Conservation (phyloP, 2,797 vertebrate genomes). For the Phrynocephalus forsythii region DNA sequence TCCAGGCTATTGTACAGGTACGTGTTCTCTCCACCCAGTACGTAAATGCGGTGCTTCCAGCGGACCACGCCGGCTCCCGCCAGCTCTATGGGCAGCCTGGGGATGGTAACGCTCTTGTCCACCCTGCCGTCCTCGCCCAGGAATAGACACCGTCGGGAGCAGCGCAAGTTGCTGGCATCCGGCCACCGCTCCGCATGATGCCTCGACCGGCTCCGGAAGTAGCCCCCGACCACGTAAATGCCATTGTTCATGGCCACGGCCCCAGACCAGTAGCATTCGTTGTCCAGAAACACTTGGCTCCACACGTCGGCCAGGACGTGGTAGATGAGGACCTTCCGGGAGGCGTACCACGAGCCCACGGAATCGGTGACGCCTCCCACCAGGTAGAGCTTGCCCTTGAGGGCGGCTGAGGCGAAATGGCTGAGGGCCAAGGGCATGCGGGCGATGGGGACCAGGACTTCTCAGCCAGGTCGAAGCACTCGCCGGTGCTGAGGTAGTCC, state of each 20-base stretch:
- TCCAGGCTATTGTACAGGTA: constrained; percentile 21
- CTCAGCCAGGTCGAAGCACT: constrained; percentile 78
- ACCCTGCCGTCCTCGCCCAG: constrained; percentile 78
- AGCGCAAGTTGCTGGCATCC: constrained; percentile 76
- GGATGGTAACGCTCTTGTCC: constrained; percentile 76
- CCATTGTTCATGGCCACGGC: constrained; percentile 84
- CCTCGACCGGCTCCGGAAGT: constrained; percentile 82
- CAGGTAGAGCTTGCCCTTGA: constrained; percentile 83
- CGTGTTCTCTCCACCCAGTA: constrained; percentile 84
- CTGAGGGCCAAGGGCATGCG: constrained; percentile 80
- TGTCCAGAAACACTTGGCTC: constrained; percentile 82
- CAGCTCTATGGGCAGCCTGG: constrained; percentile 81
- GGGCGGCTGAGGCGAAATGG: constrained; percentile 79
- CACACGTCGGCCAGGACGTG: constrained; percentile 80
- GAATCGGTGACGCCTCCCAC: constrained; percentile 83
- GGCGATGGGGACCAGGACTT: constrained; percentile 65
- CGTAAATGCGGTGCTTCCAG: constrained; percentile 87
- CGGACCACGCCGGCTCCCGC: constrained; percentile 83
- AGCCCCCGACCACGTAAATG: constrained; percentile 85
- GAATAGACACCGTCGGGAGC: constrained; percentile 85
- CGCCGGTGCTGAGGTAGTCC: constrained; percentile 81
- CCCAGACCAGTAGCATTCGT: constrained; percentile 82
- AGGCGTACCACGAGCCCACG: constrained; percentile 76
- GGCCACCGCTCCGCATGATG: constrained; percentile 83
- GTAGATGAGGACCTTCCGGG: constrained; percentile 85